Percentiles rank a stretch among this genome's conserved stretches.
These are phyloP conservation scores for Halichoeres trimaculatus DNA, from an alignment of 2,113 vertebrate genomes.

Conservation along the genomic window DNA sequence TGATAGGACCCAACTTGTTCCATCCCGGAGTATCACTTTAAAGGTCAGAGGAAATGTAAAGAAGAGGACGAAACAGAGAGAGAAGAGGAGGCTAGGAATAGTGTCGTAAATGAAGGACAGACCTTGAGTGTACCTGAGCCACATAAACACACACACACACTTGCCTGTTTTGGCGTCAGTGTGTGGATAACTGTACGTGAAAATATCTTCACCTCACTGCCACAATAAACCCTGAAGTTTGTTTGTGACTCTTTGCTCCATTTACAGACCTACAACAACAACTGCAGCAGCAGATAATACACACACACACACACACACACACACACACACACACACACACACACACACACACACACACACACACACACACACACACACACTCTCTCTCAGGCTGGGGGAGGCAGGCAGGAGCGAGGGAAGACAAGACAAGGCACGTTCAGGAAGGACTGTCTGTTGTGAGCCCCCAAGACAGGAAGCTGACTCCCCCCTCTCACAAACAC, in stretches of 20 bases:
- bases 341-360: conserved; percentile 22
- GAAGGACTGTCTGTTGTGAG: conserved; percentile 38
- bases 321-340: conserved; percentile 23
- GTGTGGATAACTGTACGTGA: conserved; percentile 35
- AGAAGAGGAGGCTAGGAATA: background rate
- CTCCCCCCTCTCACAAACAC: background rate
- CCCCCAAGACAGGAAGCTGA: conserved; percentile 57
- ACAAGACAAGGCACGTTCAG: conserved; percentile 58
- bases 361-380: conserved; percentile 26
- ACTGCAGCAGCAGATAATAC: conserved; percentile 35
- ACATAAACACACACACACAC: conserved; percentile 3
- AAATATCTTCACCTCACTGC: conserved; percentile 52
- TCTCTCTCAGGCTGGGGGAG: too few species aligned
- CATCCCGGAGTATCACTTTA: too few species aligned
- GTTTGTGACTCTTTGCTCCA: conserved; percentile 43
- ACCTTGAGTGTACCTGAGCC: background rate
- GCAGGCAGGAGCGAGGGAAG: background rate
- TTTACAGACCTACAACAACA: conserved; percentile 37
- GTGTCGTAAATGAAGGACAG: too few species aligned
- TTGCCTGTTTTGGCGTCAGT: background rate
- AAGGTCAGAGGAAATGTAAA: too few species aligned
- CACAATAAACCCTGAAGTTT: conserved; percentile 43
- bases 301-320: conserved; percentile 19
- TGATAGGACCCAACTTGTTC: too few species aligned
- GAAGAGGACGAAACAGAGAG: background rate